A percentile compares a stretch with the other conserved stretches of the same genome.
These are phyloP conservation scores for Tachypleus tridentatus DNA, from an alignment of 1,140 invertebrate genomes.

Conservation along the genomic window DNA sequence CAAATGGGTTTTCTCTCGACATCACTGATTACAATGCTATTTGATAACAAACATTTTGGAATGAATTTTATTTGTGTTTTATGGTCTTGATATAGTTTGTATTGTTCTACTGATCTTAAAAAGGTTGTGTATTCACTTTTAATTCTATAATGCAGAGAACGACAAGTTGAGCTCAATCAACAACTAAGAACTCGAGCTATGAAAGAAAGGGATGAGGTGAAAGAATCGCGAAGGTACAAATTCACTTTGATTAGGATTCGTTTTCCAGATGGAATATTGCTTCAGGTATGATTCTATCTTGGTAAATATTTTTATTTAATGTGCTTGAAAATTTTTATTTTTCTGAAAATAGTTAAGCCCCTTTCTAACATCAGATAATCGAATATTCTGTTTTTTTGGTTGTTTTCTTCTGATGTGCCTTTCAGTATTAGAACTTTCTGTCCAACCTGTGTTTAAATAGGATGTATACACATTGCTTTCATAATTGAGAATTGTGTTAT, in stretches of 20 bases:
- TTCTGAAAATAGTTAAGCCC: too few relatives aligned
- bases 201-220: constrained; percentile 69
- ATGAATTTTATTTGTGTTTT: too few relatives aligned
- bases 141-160: constrained; percentile 24
- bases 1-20: not conserved
- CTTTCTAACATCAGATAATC: too few relatives aligned
- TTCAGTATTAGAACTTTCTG: not conserved
- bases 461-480: not conserved
- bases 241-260: constrained; percentile 69
- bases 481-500: too few relatives aligned
- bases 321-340: too few relatives aligned
- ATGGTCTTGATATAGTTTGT: too few relatives aligned
- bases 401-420: constrained; percentile 1
- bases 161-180: constrained; percentile 61
- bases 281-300: constrained; percentile 46
- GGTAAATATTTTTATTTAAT: too few relatives aligned
- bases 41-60: too few relatives aligned
- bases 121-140: too few relatives aligned
- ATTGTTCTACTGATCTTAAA: too few relatives aligned
- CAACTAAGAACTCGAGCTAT: constrained; percentile 83
- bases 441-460: not conserved
- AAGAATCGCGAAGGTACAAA: constrained; percentile 60
- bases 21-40: not conserved
- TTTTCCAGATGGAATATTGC: constrained; percentile 71
- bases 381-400: not conserved